Percentiles rank a stretch among this genome's conserved stretches.
Conservation (phyloP, 2,797 vertebrate species). For the Rhynchotus rufescens region DNA sequence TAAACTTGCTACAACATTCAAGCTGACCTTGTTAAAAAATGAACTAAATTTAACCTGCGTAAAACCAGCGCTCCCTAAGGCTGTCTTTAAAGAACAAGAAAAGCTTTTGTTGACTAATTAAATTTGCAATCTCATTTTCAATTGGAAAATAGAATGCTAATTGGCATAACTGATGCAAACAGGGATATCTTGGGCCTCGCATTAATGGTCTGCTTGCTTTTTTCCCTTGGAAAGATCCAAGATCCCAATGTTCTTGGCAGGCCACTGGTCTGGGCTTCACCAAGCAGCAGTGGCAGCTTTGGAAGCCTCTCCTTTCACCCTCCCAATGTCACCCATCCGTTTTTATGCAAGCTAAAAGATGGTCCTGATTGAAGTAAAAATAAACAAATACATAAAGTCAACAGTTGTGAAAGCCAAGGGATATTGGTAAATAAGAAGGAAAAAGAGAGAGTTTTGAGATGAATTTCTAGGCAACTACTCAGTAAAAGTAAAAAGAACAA, state of each 20-base stretch:
- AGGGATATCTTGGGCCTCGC: not conserved
- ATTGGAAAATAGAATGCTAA: not conserved
- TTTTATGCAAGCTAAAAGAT: not conserved
- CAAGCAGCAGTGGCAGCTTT: not conserved
- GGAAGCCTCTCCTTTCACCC: not conserved
- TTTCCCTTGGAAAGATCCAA: not conserved
- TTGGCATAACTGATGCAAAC: not conserved
- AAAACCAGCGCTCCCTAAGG: slow-evolving; percentile 11
- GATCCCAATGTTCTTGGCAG: not conserved
- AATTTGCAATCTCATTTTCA: not conserved
- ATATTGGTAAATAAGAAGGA: not conserved
- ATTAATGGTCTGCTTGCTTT: not conserved
- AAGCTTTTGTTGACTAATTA: slow-evolving; percentile 6
- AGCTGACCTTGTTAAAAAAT: not conserved
- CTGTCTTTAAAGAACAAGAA: not conserved
- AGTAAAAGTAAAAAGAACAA: too few relatives aligned
- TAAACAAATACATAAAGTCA: not conserved
- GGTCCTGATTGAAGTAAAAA: not conserved
- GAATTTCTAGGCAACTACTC: not conserved
- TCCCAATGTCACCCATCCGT: not conserved
- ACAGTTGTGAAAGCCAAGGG: not conserved
- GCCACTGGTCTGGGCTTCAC: not conserved
- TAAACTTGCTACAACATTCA: not conserved
- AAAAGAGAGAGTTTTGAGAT: not conserved
- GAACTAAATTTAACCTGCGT: slow-evolving; percentile 32